phyloP scores from a whole-genome alignment of 1,140 invertebrate species.

The Steinernema feltiae region DNA sequence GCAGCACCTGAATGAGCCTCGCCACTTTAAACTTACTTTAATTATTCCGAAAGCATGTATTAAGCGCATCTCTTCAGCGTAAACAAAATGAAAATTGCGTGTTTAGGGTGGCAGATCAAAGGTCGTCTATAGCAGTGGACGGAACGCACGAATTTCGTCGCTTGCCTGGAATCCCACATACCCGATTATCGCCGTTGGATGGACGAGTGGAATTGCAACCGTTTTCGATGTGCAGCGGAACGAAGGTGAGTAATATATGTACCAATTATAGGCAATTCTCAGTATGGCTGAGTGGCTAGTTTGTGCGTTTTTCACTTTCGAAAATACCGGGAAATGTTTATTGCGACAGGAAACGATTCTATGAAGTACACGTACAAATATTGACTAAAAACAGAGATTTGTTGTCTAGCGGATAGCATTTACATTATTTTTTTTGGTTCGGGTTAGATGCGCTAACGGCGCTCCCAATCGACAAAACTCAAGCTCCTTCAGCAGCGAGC shows the following conservation, averaged over 20 bases:
- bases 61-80: slow-evolving; percentile 20
- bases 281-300: too few species aligned
- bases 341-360: too few species aligned
- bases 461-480: too few species aligned
- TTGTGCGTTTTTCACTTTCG: too few species aligned
- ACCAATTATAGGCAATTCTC: slow-evolving; percentile 61
- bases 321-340: too few species aligned
- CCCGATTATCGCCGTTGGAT: slow-evolving; percentile 74
- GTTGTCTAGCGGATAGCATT: too few species aligned
- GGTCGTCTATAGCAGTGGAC: slow-evolving; percentile 70
- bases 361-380: too few species aligned
- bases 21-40: not conserved
- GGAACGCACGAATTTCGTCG: slow-evolving; percentile 71
- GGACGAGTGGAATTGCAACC: slow-evolving; percentile 81
- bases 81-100: slow-evolving; percentile 39
- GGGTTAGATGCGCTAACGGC: too few species aligned
- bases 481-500: too few species aligned
- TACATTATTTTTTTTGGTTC: too few species aligned
- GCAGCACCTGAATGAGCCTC: slow-evolving; percentile 11
- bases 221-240: slow-evolving; percentile 63
- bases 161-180: slow-evolving; percentile 82
- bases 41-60: too few species aligned
- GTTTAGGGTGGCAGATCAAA: slow-evolving; percentile 73
- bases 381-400: too few species aligned
- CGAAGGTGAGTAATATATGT: slow-evolving; percentile 66